phyloP scores from a whole-genome alignment of 1,140 invertebrate genomes.

The Tigriopus japonicus region DNA sequence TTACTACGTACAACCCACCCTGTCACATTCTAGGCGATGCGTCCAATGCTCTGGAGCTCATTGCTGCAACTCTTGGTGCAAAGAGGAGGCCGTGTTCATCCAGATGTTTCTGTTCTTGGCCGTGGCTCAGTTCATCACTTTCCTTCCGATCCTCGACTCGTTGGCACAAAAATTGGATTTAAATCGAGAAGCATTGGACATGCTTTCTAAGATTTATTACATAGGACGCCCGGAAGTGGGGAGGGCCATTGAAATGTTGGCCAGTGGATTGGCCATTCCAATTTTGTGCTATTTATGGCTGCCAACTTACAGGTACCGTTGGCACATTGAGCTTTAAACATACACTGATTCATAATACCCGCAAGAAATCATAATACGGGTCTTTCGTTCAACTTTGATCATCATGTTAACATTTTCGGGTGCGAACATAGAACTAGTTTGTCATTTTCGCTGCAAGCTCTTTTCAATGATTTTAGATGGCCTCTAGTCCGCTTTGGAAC shows the following conservation, averaged over 20 bases:
- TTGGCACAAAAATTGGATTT: background rate
- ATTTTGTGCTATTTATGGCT: conserved; percentile 5
- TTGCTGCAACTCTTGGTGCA: conserved; percentile 8
- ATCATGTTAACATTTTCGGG: too few species aligned
- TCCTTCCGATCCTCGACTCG: background rate
- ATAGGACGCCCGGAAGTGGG: background rate
- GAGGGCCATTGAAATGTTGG: background rate
- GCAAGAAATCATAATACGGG: background rate
- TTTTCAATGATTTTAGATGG: too few species aligned
- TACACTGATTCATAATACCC: too few species aligned
- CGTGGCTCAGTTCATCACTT: background rate
- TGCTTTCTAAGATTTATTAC: background rate
- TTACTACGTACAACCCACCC: background rate
- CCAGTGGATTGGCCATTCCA: conserved; percentile 13
- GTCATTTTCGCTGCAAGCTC: too few species aligned
- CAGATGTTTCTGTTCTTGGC: background rate
- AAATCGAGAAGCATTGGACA: background rate
- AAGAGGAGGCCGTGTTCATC: background rate
- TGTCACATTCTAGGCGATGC: background rate
- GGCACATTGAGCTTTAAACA: too few species aligned
- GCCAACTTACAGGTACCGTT: conserved; percentile 8
- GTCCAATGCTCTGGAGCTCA: background rate
- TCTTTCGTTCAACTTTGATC: background rate
- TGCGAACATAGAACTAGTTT: too few species aligned
- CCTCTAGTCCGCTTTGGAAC: too few species aligned